phyloP scores from a whole-genome alignment of 2,113 vertebrate species.

The Microtus montanus region DNA sequence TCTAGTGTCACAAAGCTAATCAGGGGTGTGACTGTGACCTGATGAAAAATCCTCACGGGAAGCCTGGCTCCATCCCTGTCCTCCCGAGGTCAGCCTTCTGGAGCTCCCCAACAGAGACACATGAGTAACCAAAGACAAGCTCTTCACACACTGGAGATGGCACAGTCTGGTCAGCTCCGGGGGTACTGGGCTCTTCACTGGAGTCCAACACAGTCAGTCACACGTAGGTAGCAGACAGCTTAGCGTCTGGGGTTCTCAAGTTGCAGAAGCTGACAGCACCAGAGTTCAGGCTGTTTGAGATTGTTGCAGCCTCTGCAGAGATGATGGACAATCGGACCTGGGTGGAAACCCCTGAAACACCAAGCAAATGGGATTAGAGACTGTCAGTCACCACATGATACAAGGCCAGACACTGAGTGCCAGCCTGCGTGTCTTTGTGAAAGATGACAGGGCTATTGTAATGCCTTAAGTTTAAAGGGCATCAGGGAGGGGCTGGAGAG shows the following conservation, averaged over 20 bases:
- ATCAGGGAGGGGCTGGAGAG: neutral
- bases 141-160: neutral
- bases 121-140: neutral
- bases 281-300: neutral
- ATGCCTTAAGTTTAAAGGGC: neutral
- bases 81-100: neutral
- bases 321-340: accelerated
- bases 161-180: too few relatives aligned
- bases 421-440: neutral
- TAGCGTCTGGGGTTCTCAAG: too few relatives aligned
- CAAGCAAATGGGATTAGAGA: too few relatives aligned
- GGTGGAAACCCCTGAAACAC: too few relatives aligned
- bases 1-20: neutral
- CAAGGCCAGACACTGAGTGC: accelerated
- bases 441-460: neutral
- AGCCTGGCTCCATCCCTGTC: neutral
- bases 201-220: neutral
- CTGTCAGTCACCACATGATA: accelerated
- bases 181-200: neutral
- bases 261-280: neutral
- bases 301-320: neutral
- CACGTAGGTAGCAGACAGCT: neutral
- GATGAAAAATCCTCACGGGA: neutral
- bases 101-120: neutral
- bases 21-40: neutral